Evolutionary conservation across 2,797 vertebrate species (phyloP).

Genomic region (Heteromormyrus szaboi): DNA sequence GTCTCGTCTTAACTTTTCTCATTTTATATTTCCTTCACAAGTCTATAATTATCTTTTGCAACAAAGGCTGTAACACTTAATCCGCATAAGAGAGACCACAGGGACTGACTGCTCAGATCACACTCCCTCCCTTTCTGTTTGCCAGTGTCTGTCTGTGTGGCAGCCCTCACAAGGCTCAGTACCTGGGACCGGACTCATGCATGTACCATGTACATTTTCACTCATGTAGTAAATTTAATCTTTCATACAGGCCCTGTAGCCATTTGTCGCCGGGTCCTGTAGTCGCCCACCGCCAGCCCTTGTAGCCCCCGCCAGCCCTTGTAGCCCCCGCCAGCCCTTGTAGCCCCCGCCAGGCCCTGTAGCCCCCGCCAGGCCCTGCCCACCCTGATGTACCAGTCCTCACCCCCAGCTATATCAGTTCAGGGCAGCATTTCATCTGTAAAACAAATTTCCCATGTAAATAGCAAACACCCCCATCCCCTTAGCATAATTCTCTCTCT

Average conservation of each 20-base stretch:
- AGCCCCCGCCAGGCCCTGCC: neutral
- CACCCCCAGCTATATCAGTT: neutral
- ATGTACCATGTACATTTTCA: neutral
- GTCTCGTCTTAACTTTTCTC: neutral
- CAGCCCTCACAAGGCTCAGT: neutral
- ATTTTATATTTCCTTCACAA: neutral
- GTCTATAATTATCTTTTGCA: neutral
- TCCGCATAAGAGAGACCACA: neutral
- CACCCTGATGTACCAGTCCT: neutral
- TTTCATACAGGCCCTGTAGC: neutral
- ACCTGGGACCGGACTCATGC: neutral
- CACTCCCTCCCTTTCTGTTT: neutral
- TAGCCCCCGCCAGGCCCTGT: neutral
- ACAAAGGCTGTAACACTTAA: conserved; percentile 10
- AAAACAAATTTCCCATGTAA: neutral
- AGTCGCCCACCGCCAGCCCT: too few relatives aligned
- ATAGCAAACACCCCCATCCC: neutral
- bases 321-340: neutral
- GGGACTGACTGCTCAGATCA: neutral
- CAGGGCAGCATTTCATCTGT: neutral
- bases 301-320: neutral
- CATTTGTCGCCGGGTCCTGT: too few relatives aligned
- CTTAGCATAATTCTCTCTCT: neutral
- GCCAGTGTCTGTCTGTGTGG: neutral
- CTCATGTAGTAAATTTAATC: neutral